These are phyloP conservation scores for Cosmia trapezina DNA, from an alignment of 2,888 invertebrate species.

Conservation along the genomic window DNA sequence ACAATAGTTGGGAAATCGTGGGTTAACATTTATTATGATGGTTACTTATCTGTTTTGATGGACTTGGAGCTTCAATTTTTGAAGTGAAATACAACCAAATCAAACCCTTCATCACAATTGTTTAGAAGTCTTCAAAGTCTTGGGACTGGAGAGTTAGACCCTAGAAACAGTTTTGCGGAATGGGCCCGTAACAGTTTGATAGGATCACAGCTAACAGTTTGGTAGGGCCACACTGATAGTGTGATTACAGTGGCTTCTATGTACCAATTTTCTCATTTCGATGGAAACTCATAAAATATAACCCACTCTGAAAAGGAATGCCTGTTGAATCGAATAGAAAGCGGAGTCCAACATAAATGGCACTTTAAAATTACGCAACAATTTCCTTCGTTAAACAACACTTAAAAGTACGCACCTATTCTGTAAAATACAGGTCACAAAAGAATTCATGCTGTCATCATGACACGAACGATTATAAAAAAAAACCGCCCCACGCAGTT, in stretches of 20 bases:
- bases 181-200: too few relatives aligned
- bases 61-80: too few relatives aligned
- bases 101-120: too few relatives aligned
- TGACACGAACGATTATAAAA: slow-evolving; percentile 27
- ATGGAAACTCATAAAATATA: slow-evolving; percentile 3
- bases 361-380: background rate
- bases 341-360: background rate
- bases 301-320: background rate
- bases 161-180: too few relatives aligned
- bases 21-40: too few relatives aligned
- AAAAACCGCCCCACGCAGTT: slow-evolving; percentile 47
- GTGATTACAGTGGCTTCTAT: background rate
- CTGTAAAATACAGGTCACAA: slow-evolving; percentile 30
- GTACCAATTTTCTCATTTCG: background rate
- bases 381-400: background rate
- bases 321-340: slow-evolving; percentile 10
- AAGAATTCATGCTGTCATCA: slow-evolving; percentile 13
- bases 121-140: too few relatives aligned
- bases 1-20: too few relatives aligned
- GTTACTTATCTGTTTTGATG: too few relatives aligned
- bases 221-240: too few relatives aligned
- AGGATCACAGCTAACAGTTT: too few relatives aligned
- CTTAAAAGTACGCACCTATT: background rate
- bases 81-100: too few relatives aligned
- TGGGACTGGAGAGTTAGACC: too few relatives aligned